These are phyloP conservation scores for Drosophila burlai DNA, from an alignment of 1,140 invertebrate genomes.

Conservation along the genomic window DNA sequence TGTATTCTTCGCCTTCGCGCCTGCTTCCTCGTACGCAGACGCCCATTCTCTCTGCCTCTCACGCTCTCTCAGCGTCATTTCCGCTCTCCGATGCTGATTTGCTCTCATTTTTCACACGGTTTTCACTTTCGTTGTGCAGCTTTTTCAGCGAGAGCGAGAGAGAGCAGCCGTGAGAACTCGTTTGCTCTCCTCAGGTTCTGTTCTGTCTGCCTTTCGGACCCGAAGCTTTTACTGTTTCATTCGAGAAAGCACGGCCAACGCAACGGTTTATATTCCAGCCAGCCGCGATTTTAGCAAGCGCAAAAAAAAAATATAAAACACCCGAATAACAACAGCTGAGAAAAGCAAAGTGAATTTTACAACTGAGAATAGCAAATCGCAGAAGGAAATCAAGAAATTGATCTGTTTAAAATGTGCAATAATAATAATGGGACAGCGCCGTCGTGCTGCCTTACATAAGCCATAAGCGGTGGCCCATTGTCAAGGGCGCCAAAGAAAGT, in stretches of 20 bases:
- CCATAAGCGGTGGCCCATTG: slow-evolving; percentile 41
- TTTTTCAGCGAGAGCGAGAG: slow-evolving; percentile 25
- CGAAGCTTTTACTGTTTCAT: slow-evolving; percentile 64
- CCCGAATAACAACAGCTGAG: slow-evolving; percentile 21
- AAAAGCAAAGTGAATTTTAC: slow-evolving; percentile 19
- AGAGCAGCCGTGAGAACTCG: slow-evolving; percentile 26
- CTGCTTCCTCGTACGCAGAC: slow-evolving; percentile 52
- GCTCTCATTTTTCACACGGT: slow-evolving; percentile 47
- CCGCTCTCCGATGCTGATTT: not conserved
- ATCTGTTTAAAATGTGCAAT: slow-evolving; percentile 46
- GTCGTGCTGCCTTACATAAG: slow-evolving; percentile 53
- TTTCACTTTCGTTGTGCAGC: slow-evolving; percentile 83
- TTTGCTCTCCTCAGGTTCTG: slow-evolving; percentile 39
- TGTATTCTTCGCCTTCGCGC: slow-evolving; percentile 68
- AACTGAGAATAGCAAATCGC: not conserved
- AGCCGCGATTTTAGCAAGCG: slow-evolving; percentile 32
- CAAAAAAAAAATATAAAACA: slow-evolving; percentile 37
- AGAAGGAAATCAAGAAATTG: slow-evolving; percentile 7
- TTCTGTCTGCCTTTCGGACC: slow-evolving; percentile 47
- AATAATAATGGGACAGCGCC: slow-evolving; percentile 50
- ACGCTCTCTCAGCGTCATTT: not conserved
- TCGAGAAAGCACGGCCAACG: slow-evolving; percentile 78
- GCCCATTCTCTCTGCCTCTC: slow-evolving; percentile 17
- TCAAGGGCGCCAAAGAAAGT: slow-evolving; percentile 52
- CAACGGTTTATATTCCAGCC: slow-evolving; percentile 56